Evolutionary conservation across 1,140 invertebrate species (phyloP), one percentile per base, ranked within the genome.

Genomic region (Calliphora vicina): DNA sequence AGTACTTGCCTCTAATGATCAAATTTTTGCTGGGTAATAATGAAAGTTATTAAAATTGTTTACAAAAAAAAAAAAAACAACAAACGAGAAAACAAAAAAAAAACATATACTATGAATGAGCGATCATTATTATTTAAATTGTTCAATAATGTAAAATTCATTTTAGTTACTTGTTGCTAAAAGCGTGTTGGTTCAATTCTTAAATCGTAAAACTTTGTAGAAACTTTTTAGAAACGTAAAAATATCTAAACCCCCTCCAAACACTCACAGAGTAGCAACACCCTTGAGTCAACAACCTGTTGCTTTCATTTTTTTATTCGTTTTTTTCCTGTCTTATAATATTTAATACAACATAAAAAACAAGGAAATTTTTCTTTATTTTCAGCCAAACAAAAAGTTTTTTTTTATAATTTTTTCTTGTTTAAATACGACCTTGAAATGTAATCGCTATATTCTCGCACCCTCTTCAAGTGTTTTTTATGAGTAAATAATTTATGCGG

Each of bases 401-500:
- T 80, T n/a, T n/a, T 80, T 29, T 12, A 50, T 50, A 43, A 25
- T 25, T 35, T 80, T 80, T 80, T 80, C 12, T 50, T 45, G 3
- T 50, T 50, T 50, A 80, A 80, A 80, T 20, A 17, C 78, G 78
- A 80, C 78, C 78, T 80, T 80, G 78, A 80, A 61, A 80, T 45
- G 42, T 45, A 45, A 61, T 80, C 78, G 23, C 42, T 4, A 0
- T 43, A 25, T 27, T 15, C 43, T 27, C 45, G 45, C 45, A 50
- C 27, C 42, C 45, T 29, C 73, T 71, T n/a, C 12, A 35, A 35
- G n/a, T 27, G 5, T 35, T 74, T 80, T 72, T 81, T 83, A 83
- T 80, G 76, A 81, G 83, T 45, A 67, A 83, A 80, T 83, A 83
- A 83, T 83, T 83, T 83, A 83, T 83, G 43, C 83, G 76, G 61